phyloP scores from a whole-genome alignment of 2,113 vertebrate species.

The human (Homo sapiens) region DNA sequence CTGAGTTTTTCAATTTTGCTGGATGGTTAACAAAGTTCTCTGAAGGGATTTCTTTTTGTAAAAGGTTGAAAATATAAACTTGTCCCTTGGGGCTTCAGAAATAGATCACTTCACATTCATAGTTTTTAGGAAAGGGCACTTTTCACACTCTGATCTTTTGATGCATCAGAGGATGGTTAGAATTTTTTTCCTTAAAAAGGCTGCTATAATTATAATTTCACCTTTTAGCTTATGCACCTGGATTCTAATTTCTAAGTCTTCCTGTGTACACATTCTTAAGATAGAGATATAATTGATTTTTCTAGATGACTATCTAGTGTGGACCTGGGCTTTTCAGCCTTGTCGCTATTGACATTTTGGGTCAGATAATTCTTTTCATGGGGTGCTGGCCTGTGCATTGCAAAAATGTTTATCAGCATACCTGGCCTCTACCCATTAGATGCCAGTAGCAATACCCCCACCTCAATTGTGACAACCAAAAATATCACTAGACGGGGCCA shows the following conservation, averaged over 20 bases:
- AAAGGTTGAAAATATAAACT: conserved; percentile 27
- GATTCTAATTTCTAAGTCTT: not conserved
- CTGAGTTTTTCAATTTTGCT: not conserved
- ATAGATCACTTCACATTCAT: not conserved
- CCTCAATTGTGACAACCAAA: not conserved
- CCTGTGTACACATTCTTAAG: not conserved
- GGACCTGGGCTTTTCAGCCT: not conserved
- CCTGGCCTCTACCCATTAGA: not conserved
- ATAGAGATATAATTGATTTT: not conserved
- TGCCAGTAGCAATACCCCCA: not conserved
- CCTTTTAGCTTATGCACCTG: not conserved
- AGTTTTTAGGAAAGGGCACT: conserved; percentile 2
- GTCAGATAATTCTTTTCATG: not conserved
- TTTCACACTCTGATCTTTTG: not conserved
- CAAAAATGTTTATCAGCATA: not conserved
- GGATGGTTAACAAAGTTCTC: not conserved
- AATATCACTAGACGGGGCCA: not conserved
- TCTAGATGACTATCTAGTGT: not conserved
- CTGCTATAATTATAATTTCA: not conserved
- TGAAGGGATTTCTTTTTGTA: not conserved
- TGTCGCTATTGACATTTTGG: not conserved
- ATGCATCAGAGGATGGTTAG: not conserved
- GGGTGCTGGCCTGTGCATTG: not conserved
- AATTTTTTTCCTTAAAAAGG: not conserved
- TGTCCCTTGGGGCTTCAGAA: not conserved